These are phyloP conservation scores for Darevskia mixta DNA, from an alignment of 2,797 vertebrate genomes.

Conservation along the genomic window DNA sequence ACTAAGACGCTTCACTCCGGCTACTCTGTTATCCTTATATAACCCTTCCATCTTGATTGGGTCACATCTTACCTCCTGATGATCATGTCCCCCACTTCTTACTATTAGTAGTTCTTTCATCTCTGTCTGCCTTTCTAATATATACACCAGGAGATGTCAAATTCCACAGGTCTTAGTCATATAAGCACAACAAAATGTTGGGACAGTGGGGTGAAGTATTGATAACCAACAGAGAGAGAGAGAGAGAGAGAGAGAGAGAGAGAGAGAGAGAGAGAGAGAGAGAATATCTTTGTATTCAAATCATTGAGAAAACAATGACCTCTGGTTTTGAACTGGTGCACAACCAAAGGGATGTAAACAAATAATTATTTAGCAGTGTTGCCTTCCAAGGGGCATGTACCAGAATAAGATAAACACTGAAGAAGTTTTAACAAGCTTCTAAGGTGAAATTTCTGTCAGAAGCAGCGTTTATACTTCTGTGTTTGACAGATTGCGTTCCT, in stretches of 20 bases:
- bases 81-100: background rate
- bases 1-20: background rate
- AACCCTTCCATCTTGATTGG: background rate
- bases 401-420: background rate
- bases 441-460: slow-evolving; percentile 4
- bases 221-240: background rate
- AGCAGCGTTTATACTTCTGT: slow-evolving; percentile 11
- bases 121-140: no score
- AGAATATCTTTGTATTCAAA: background rate
- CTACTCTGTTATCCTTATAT: background rate
- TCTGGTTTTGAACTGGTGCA: background rate
- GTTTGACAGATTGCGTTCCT: background rate
- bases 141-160: no score
- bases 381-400: background rate
- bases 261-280: no score
- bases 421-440: background rate
- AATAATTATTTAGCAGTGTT: slow-evolving; percentile 5
- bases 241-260: no score
- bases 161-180: background rate
- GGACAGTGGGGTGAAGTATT: background rate
- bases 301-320: background rate
- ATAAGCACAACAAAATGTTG: background rate
- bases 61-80: background rate
- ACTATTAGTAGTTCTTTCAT: no score
- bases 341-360: background rate